Conservation (phyloP, 2,113 vertebrate species). For the Gasterosteus nipponicus region DNA sequence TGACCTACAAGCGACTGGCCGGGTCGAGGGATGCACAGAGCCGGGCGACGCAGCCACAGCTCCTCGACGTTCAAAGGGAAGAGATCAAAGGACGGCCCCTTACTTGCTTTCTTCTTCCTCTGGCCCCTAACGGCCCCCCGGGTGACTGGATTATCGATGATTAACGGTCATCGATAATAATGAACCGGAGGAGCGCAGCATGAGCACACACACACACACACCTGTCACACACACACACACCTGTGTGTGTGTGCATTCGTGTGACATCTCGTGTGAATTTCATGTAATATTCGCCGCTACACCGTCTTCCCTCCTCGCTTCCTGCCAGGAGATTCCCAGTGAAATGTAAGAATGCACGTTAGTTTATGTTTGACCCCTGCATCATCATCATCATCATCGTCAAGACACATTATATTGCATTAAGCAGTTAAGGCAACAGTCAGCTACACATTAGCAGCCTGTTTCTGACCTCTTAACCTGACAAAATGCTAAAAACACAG, state of each 20-base stretch:
- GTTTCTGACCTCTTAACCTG: neutral
- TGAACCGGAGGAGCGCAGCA: slow-evolving; percentile 48
- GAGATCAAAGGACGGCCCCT: slow-evolving; percentile 69
- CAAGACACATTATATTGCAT: no score
- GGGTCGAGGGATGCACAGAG: slow-evolving; percentile 20
- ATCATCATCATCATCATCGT: neutral
- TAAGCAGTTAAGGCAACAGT: neutral
- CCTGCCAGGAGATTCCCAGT: slow-evolving; percentile 40
- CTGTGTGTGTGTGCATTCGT: neutral
- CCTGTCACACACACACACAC: no score
- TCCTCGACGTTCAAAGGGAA: slow-evolving; percentile 70
- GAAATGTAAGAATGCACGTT: slow-evolving; percentile 26
- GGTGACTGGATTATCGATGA: no score
- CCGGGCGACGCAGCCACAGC: slow-evolving; percentile 39
- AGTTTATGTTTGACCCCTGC: neutral
- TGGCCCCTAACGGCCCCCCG: no score
- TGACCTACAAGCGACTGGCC: slow-evolving; percentile 21
- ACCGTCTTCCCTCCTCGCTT: slow-evolving; percentile 55
- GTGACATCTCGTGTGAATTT: slow-evolving; percentile 53
- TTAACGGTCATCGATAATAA: slow-evolving; percentile 75
- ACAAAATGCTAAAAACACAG: neutral
- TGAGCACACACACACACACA: no score
- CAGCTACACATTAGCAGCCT: neutral
- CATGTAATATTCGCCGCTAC: slow-evolving; percentile 71
- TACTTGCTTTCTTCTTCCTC: slow-evolving; percentile 54